phyloP scores from a whole-genome alignment of 2,113 vertebrate species.

The Glaucidium brasilianum region DNA sequence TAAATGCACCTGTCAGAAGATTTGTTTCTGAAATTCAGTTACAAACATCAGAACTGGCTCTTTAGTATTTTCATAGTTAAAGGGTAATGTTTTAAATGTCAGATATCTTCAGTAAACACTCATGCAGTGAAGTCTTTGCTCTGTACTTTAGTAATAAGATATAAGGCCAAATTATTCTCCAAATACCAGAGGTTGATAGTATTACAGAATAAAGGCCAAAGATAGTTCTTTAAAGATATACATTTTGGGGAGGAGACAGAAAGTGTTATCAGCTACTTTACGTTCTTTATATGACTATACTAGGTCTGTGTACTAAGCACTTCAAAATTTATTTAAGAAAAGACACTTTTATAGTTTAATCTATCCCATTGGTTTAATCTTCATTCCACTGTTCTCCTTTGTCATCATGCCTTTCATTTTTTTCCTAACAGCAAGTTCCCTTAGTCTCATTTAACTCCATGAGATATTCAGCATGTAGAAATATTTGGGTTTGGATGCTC shows the following conservation, averaged over 20 bases:
- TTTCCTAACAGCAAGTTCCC: not conserved
- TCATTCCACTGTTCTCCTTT: not conserved
- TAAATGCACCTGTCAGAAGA: not conserved
- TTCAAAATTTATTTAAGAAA: not conserved
- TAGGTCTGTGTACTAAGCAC: not conserved
- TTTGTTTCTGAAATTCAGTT: not conserved
- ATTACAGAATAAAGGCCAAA: not conserved
- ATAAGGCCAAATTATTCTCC: not conserved
- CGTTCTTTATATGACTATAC: not conserved
- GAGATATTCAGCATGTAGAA: not conserved
- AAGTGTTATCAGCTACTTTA: not conserved
- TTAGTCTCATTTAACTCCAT: not conserved
- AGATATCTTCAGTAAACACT: not conserved
- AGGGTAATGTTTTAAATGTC: not conserved
- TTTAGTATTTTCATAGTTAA: not conserved
- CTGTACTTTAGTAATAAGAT: not conserved
- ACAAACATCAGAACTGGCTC: not conserved
- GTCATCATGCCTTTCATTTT: not conserved
- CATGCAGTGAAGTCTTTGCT: not conserved
- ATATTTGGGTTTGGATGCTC: not conserved
- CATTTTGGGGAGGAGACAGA: not conserved
- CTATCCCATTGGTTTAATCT: not conserved
- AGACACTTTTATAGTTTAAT: not conserved
- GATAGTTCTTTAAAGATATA: not conserved
- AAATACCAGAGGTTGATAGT: not conserved